Conservation (phyloP, 2,113 vertebrate genomes). For the Pseudopodoces humilis region DNA sequence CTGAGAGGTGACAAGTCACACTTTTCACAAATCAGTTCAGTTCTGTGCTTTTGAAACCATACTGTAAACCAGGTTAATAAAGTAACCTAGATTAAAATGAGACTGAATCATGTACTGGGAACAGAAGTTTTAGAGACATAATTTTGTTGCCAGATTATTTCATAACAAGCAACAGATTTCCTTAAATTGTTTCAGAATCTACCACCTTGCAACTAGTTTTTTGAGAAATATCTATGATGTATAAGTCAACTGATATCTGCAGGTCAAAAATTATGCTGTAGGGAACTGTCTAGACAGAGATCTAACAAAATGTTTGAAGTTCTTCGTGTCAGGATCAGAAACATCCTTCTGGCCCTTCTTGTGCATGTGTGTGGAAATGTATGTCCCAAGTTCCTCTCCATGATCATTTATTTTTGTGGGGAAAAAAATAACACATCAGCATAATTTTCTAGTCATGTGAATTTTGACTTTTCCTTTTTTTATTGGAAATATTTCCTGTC, state of each 20-base stretch:
- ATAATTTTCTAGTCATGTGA: background rate
- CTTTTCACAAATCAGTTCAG: background rate
- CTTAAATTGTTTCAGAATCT: background rate
- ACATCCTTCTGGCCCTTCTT: background rate
- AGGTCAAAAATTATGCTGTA: background rate
- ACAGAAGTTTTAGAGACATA: background rate
- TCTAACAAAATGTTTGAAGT: background rate
- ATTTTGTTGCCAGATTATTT: background rate
- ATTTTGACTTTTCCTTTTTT: background rate
- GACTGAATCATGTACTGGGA: background rate
- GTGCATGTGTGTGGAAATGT: background rate
- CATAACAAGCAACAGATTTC: background rate
- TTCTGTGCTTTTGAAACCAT: background rate
- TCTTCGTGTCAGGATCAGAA: background rate
- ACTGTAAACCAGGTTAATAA: background rate
- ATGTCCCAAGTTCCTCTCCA: background rate
- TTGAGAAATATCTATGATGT: background rate
- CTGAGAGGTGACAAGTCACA: background rate
- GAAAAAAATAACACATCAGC: background rate
- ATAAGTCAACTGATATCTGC: background rate
- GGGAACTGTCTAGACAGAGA: background rate
- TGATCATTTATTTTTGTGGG: fast-evolving
- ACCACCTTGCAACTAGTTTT: background rate
- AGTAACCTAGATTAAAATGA: background rate
- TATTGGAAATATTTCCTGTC: background rate